Evolutionary conservation across 1,140 invertebrate species (phyloP), one percentile per base, ranked within the genome.

Genomic region (Octopus bimaculoides): DNA sequence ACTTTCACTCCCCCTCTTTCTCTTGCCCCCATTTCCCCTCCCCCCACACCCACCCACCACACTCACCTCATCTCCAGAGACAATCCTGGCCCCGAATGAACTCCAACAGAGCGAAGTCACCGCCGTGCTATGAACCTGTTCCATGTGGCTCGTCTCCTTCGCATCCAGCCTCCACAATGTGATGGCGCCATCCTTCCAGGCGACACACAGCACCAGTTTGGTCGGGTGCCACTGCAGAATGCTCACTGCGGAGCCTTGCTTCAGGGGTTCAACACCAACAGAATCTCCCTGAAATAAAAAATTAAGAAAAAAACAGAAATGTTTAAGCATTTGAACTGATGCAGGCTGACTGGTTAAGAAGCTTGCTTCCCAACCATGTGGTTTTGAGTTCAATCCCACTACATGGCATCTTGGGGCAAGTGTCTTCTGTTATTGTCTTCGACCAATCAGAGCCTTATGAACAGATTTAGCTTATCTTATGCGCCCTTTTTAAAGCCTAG

Each of bases 171-270:
- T 93, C 95, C 95, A 95, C 78, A 96, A 92, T 85, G 93, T 92
- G 0, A 98, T 90, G 86, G 96, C 95, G 69, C 97, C 97, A 87
- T 93, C 95, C 89, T 97, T 96, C 96, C 96, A 98, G 9, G 96
- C 96, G 78, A 94, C 93, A 5, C 94, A 94, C 75, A 98, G 87
- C 78, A 96, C 91, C 74, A 93, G 93, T 85, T 94, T 93, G 66
- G 93, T 93, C 4, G 97, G 96, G 91, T 99, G 97, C 97, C 97
- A 99, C 5, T 92, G 92, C 41, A 98, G 88, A 6, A 94, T 92
- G 12, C 95, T 95, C 4, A 86, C 84, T 52, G 84, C 82, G 71
- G 83, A 82, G 20, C 86, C 83, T 78, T 86, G 83, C 54, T 86
- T 83, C 20, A 94, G 94, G 52, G 94, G 93, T n/a, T 95, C 93